These are phyloP conservation scores for Tympanuchus pallidicinctus DNA, from an alignment of 2,113 vertebrate species.

Conservation along the genomic window DNA sequence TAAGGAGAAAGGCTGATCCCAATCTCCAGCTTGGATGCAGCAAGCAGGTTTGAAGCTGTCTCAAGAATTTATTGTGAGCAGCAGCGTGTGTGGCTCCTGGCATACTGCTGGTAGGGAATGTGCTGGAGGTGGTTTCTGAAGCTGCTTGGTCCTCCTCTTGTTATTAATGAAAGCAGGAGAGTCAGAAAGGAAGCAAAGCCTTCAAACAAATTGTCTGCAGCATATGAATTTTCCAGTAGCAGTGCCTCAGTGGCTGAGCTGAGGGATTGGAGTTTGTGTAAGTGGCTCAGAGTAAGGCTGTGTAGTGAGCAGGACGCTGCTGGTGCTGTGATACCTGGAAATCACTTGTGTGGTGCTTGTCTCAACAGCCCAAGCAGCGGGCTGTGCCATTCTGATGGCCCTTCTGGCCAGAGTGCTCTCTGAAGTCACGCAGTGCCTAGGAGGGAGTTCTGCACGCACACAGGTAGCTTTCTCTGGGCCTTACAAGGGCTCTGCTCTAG, in stretches of 20 bases:
- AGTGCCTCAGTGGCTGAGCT: neutral
- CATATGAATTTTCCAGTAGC: neutral
- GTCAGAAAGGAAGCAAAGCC: neutral
- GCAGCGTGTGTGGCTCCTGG: neutral
- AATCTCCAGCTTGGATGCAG: neutral
- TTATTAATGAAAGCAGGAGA: neutral
- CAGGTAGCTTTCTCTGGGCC: neutral
- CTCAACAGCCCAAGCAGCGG: rapidly evolving
- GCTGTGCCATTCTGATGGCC: neutral
- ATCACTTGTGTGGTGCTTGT: neutral
- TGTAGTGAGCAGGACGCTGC: neutral
- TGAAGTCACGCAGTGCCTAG: neutral
- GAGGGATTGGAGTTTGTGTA: neutral
- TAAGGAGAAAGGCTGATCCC: constrained; percentile 23
- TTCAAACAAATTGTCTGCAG: neutral
- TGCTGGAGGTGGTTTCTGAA: neutral
- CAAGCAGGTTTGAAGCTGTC: rapidly evolving
- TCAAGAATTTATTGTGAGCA: neutral
- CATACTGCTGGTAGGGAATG: rapidly evolving
- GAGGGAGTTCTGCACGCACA: neutral
- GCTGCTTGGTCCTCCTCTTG: neutral
- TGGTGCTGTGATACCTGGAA: neutral
- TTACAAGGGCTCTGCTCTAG: neutral
- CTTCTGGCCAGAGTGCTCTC: neutral
- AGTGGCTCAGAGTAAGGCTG: too few species aligned